Conservation (phyloP, 1,140 invertebrate genomes). For the Dufourea novaeangliae region DNA sequence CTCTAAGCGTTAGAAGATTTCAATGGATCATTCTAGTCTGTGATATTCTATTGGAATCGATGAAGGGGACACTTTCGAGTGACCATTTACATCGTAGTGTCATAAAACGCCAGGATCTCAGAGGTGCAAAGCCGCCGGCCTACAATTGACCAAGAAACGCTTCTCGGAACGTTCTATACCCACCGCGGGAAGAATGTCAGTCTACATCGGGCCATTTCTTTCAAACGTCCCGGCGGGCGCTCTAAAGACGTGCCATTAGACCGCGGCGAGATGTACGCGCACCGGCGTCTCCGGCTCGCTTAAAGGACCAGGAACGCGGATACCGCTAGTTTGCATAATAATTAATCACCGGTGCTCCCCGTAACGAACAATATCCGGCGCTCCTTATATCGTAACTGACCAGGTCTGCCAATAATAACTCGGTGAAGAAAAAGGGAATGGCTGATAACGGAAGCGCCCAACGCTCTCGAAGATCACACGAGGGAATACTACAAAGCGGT, state of each 20-base stretch:
- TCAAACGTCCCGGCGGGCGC: slow-evolving; percentile 4
- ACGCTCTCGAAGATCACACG: slow-evolving; percentile 22
- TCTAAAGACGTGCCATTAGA: slow-evolving; percentile 34
- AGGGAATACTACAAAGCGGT: neutral
- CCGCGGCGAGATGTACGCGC: neutral
- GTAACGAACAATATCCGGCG: slow-evolving; percentile 76
- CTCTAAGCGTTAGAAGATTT: no score
- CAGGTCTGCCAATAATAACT: slow-evolving; percentile 54
- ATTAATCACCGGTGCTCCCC: slow-evolving; percentile 72
- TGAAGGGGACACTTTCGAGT: neutral
- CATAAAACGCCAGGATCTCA: neutral
- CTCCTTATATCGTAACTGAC: slow-evolving; percentile 48
- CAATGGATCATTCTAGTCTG: no score
- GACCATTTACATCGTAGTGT: neutral
- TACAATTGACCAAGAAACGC: slow-evolving; percentile 3
- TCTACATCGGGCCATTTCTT: slow-evolving; percentile 10
- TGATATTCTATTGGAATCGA: neutral
- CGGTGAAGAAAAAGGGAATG: neutral
- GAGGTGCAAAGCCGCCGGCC: neutral
- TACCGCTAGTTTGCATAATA: slow-evolving; percentile 76
- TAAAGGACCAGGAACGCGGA: slow-evolving; percentile 59
- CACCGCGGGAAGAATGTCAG: neutral
- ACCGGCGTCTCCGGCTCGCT: slow-evolving; percentile 33
- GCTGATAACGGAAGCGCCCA: slow-evolving; percentile 49
- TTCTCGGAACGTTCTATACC: neutral